These are phyloP conservation scores for Drosophila hawaiiensis DNA, from an alignment of 2,888 invertebrate genomes.

Conservation along the genomic window DNA sequence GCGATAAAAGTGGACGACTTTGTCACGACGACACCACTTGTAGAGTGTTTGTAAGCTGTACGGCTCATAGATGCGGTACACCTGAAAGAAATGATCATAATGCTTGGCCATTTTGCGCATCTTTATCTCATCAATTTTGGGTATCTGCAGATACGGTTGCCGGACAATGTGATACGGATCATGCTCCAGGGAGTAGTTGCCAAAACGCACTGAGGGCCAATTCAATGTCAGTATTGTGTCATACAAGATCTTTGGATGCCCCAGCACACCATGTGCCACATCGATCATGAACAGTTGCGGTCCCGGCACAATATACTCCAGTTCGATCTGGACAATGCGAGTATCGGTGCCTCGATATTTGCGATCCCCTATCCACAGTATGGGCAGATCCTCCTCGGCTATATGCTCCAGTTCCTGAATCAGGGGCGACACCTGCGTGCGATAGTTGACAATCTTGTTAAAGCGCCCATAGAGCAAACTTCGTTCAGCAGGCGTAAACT, in stretches of 20 bases:
- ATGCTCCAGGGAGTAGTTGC: slow-evolving; percentile 68
- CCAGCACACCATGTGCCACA: slow-evolving; percentile 82
- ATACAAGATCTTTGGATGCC: slow-evolving; percentile 81
- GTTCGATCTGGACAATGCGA: slow-evolving; percentile 80
- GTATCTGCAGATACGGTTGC: slow-evolving; percentile 77
- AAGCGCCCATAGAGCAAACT: slow-evolving; percentile 81
- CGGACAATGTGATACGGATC: slow-evolving; percentile 82
- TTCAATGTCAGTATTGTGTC: slow-evolving; percentile 79
- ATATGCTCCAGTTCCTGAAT: slow-evolving; percentile 80
- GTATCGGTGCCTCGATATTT: slow-evolving; percentile 83
- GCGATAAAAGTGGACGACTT: slow-evolving; percentile 1
- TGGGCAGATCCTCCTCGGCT: slow-evolving; percentile 71
- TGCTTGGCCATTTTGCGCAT: slow-evolving; percentile 54
- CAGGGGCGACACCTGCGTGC: slow-evolving; percentile 82
- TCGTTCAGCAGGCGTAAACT: slow-evolving; percentile 72
- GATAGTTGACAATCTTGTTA: slow-evolving; percentile 79
- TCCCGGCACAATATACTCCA: slow-evolving; percentile 82
- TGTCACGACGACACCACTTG: slow-evolving; percentile 69
- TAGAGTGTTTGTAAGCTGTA: slow-evolving; percentile 42
- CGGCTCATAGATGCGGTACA: slow-evolving; percentile 67
- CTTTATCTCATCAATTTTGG: slow-evolving; percentile 61
- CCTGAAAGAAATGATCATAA: slow-evolving; percentile 72
- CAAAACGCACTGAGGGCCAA: slow-evolving; percentile 76
- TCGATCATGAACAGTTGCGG: slow-evolving; percentile 81
- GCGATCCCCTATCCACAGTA: slow-evolving; percentile 84